Conservation (phyloP, 2,888 invertebrate species). For the Oxyteleia sp. region DNA sequence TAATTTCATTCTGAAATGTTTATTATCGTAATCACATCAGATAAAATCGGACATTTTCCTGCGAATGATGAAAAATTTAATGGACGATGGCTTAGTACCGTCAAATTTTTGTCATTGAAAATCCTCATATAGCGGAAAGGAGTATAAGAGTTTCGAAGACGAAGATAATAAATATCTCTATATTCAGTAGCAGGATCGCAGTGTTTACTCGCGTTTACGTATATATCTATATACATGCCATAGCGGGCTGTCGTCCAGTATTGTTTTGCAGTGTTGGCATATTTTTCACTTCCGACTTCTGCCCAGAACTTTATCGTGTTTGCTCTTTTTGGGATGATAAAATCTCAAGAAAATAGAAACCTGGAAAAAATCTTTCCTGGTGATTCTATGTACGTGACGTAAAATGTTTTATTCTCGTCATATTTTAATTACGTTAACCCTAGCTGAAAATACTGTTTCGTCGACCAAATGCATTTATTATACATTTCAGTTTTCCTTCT, state of each 20-base stretch:
- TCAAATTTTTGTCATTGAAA: slow-evolving; percentile 31
- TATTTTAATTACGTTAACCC: no score
- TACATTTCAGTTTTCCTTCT: no score
- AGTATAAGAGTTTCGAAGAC: slow-evolving; percentile 19
- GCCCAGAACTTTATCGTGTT: slow-evolving; percentile 35
- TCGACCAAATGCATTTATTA: no score
- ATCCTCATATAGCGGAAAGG: slow-evolving; percentile 32
- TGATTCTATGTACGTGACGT: no score
- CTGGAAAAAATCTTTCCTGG: no score
- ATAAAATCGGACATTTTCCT: neutral
- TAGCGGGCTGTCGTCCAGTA: slow-evolving; percentile 35
- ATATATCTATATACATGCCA: slow-evolving; percentile 13
- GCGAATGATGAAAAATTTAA: neutral
- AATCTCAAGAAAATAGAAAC: no score
- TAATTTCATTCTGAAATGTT: neutral
- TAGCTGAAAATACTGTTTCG: no score
- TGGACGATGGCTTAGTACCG: neutral
- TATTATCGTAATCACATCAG: neutral
- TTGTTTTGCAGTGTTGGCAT: slow-evolving; percentile 61
- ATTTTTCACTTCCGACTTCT: slow-evolving; percentile 56
- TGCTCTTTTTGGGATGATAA: slow-evolving; percentile 10
- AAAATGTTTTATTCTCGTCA: no score
- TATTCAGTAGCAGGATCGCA: slow-evolving; percentile 30
- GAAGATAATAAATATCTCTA: slow-evolving; percentile 51
- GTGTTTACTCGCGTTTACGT: slow-evolving; percentile 36